Conservation (phyloP, 2,797 vertebrate genomes). For the Triplophysa yarkandensis region DNA sequence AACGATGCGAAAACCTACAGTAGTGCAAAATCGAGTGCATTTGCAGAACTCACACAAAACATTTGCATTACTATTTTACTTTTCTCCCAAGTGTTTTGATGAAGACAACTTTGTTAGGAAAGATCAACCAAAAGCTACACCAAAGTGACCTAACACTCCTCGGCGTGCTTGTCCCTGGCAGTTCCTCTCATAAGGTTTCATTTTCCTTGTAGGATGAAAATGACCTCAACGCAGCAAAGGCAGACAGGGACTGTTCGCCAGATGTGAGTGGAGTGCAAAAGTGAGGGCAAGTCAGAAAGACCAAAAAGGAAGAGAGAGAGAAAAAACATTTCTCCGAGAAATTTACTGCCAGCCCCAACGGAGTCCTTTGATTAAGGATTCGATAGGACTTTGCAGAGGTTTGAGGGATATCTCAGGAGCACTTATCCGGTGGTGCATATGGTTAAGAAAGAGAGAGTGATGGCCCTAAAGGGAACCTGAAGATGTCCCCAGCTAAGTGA, state of each 20-base stretch:
- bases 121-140: slow-evolving; percentile 13
- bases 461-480: background rate
- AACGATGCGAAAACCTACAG: background rate
- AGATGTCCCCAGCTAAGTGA: background rate
- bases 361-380: slow-evolving; percentile 78
- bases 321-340: slow-evolving; percentile 77
- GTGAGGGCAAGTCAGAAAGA: slow-evolving; percentile 27
- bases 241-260: slow-evolving; percentile 80
- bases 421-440: slow-evolving; percentile 50
- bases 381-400: slow-evolving; percentile 73
- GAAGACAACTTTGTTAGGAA: background rate
- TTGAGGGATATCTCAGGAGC: slow-evolving; percentile 74
- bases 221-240: slow-evolving; percentile 81
- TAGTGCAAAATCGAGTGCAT: background rate
- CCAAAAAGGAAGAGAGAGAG: slow-evolving; percentile 20
- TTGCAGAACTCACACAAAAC: slow-evolving; percentile 1
- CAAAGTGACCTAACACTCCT: slow-evolving; percentile 19
- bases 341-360: slow-evolving; percentile 77
- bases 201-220: slow-evolving; percentile 80
- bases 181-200: slow-evolving; percentile 76
- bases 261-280: slow-evolving; percentile 69
- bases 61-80: background rate
- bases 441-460: slow-evolving; percentile 27
- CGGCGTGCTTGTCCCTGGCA: slow-evolving; percentile 23
- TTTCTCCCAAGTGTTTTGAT: background rate